Evolutionary conservation across 2,797 vertebrate genomes (phyloP).

Genomic region (Galaxias olidus): DNA sequence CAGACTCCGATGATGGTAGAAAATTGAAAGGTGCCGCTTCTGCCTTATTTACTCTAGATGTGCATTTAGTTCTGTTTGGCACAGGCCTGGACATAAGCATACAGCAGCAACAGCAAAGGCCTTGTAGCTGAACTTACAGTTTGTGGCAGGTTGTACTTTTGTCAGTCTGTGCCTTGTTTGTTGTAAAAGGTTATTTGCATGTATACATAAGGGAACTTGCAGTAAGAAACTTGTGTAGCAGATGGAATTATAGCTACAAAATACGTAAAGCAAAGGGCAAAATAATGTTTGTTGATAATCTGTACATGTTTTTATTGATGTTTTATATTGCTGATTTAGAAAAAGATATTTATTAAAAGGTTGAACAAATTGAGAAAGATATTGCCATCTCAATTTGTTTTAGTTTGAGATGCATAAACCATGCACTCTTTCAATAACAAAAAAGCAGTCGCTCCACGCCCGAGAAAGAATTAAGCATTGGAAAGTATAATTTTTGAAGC

Average conservation of each 20-base stretch:
- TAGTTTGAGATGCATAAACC: background rate
- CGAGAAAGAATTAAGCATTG: constrained; percentile 34
- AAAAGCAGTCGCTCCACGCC: constrained; percentile 4
- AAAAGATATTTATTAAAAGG: constrained; percentile 58
- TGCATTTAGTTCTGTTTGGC: constrained; percentile 66
- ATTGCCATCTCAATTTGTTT: constrained; percentile 16
- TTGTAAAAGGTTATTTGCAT: constrained; percentile 25
- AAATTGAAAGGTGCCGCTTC: constrained; percentile 66
- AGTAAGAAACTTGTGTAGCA: constrained; percentile 13
- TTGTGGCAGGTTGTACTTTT: constrained; percentile 35
- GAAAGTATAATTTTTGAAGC: constrained; percentile 37
- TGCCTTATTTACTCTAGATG: constrained; percentile 62
- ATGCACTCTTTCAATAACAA: constrained; percentile 16
- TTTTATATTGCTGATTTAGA: constrained; percentile 55
- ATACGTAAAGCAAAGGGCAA: constrained; percentile 24
- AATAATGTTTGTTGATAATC: constrained; percentile 27
- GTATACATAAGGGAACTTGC: constrained; percentile 30
- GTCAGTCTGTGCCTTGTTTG: constrained; percentile 36
- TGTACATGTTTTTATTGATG: constrained; percentile 35
- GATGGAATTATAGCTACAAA: constrained; percentile 6
- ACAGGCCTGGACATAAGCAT: constrained; percentile 41
- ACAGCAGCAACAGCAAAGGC: constrained; percentile 38
- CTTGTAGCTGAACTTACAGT: constrained; percentile 31
- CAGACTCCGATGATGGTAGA: constrained; percentile 58
- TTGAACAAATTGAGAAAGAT: constrained; percentile 45